Percentiles rank a stretch among this genome's conserved stretches.
phyloP scores from a whole-genome alignment of 2,113 vertebrate genomes.

The Rhinoptilus africanus region DNA sequence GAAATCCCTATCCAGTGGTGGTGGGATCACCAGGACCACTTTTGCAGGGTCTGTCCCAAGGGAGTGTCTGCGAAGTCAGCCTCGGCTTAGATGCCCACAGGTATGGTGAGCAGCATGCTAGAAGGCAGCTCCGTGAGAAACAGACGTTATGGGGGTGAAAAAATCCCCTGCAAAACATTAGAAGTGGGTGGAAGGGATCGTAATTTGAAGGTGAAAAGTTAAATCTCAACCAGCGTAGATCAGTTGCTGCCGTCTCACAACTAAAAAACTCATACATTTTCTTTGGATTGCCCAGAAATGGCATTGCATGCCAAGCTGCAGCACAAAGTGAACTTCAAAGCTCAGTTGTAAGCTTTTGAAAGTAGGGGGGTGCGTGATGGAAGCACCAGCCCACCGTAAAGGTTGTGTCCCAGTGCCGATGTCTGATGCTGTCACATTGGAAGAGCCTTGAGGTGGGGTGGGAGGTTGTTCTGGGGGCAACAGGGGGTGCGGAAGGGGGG shows the following conservation, averaged over 20 bases:
- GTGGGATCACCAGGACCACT: neutral
- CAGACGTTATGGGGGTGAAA: neutral
- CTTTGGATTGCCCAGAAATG: neutral
- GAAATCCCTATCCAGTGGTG: neutral
- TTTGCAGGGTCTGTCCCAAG: neutral
- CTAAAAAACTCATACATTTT: neutral
- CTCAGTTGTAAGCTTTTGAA: neutral
- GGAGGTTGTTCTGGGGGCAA: neutral
- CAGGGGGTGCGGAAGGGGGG: neutral
- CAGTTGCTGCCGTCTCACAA: neutral
- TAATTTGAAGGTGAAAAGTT: neutral
- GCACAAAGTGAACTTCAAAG: neutral
- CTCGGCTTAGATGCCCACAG: neutral
- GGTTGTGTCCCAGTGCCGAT: rapidly evolving
- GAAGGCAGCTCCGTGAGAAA: neutral
- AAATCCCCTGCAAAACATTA: neutral
- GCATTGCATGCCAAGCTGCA: neutral
- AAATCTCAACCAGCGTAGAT: neutral
- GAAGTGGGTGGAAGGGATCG: neutral
- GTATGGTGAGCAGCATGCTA: neutral
- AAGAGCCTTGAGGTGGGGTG: neutral
- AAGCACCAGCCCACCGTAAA: rapidly evolving
- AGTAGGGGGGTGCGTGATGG: neutral
- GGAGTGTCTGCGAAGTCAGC: neutral
- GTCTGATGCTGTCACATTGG: neutral